These are phyloP conservation scores for Invenusta paracnida DNA, from an alignment of 2,888 invertebrate species.

Conservation along the genomic window DNA sequence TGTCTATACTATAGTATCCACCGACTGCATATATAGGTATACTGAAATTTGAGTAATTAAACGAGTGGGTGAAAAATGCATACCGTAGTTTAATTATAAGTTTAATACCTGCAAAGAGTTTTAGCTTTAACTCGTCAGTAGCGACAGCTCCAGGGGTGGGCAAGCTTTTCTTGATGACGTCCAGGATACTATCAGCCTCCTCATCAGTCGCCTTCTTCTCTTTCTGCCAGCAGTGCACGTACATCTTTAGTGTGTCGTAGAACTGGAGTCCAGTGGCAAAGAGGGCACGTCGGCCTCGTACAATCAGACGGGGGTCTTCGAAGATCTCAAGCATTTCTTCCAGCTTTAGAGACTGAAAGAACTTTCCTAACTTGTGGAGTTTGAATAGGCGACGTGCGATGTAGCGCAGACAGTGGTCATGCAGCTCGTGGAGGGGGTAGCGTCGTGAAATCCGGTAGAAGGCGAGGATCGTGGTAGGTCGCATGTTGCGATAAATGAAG, in stretches of 20 bases:
- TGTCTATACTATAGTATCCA: no score
- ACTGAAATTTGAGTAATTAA: no score
- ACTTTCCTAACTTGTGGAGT: not conserved
- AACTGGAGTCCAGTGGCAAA: not conserved
- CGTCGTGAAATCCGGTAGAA: not conserved
- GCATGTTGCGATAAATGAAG: not conserved
- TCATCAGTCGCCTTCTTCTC: not conserved
- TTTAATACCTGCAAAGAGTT: not conserved
- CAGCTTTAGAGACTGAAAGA: not conserved
- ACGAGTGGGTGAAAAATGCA: no score
- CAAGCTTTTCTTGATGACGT: not conserved
- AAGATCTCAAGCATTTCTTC: not conserved
- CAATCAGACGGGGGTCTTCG: not conserved
- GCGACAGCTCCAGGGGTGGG: not conserved
- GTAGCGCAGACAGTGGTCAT: conserved; percentile 3
- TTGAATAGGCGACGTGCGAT: not conserved
- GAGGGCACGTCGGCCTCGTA: not conserved
- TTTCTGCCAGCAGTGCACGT: not conserved
- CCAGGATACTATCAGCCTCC: not conserved
- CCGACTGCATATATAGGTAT: no score
- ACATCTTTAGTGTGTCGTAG: not conserved
- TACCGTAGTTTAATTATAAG: no score
- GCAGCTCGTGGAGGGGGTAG: not conserved
- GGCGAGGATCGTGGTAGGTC: not conserved
- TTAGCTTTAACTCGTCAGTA: not conserved